Evolutionary conservation across 2,888 invertebrate species (phyloP), one percentile per base, ranked within the genome.

Genomic region (Tenodera sinensis): DNA sequence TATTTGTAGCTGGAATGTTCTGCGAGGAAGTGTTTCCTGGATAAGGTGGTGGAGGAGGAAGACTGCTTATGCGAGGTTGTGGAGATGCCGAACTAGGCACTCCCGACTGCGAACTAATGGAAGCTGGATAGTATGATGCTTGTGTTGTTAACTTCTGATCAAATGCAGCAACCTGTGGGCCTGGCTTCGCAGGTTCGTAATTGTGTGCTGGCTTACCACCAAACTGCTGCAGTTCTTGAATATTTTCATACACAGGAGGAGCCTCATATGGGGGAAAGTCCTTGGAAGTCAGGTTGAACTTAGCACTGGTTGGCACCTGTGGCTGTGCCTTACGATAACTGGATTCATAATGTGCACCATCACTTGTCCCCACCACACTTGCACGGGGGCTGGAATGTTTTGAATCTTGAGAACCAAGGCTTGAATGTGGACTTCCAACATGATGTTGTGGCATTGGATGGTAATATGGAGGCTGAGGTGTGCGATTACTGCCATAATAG

Each of bases 301-400:
- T 94, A 90, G 93, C 94, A 91, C 95, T 95, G 28, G 95, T 95
- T 89, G 97, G 96, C 84, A 97, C 96, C 93, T 97, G 97, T 0
- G 97, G 97, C 92, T 97, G 97, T 14, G 97, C 97, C 92, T 97
- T 96, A 91, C 96, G 95, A 91, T 95, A 95, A 83, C 94, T 93
- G n/a, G 94, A 94, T 92, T 94, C 95, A 94, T 93, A 95, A 92
- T 93, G 94, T 0, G 94, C 94, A 91, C 94, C 94, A 9, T 93
- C 93, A 87, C 81, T 71, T 42, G n/a, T 28, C 25, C 28, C 83
- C 28, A 93, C 92, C 90, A 93, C 91, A 91, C 93, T 93, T 84
- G 92, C 92, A 90, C 93, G 92, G 3, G 94, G 94, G 91, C 94
- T 93, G 91, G 94, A 93, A 92, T 93, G 93, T 91, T 93, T 93